Evolutionary conservation across 2,888 invertebrate species (phyloP), one percentile per base, ranked within the genome.

Genomic region (Mesochorus sp.): DNA sequence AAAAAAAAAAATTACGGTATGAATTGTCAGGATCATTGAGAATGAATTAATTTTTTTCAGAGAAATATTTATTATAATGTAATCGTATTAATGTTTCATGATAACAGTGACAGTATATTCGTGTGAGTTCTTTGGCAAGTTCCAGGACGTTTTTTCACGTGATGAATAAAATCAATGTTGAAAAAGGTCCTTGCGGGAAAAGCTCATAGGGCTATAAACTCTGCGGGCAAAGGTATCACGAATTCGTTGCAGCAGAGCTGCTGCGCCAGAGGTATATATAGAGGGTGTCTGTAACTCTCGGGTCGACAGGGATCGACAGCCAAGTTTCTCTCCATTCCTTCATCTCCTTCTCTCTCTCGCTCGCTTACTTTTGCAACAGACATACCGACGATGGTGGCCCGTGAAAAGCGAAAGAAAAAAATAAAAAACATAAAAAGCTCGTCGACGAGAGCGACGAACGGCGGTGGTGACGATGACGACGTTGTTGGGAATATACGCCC

Each of bases 401-500:
- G 64, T 42, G 66, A 57, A 53, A 14, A 53, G 6, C n/a, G 28
- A 39, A 66, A 42, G 37, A 34, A 14, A 57, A 44, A 26, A 70
- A 47, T 14, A n/a, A 72, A 59, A 53, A 53, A 28, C 28, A 72
- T 28, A n/a, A 49, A 47, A 70, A 71, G 59, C 51, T 53, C 51
- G 53, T 12, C 61, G 75, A 64, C 31, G 39, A 72, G 71, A 71
- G 67, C 72, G 61, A 67, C 66, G 55, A 70, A 76, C 68, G 51
- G 26, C 28, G 51, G 47, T 67, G 51, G 72, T 62, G 59, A 19
- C 44, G 70, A 47, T 31, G 44, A 28, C 62, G 51, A 53, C 51
- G 51, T 14, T 2, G 44, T 10, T 37, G 12, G 53, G 47, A 62
- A 64, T 55, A 42, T 37, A 55, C 62, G 34, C 42, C 53, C 24